Evolutionary conservation across 2,797 vertebrate species (phyloP), one percentile per base, ranked within the genome.

Genomic region (Pagetopsis macropterus): DNA sequence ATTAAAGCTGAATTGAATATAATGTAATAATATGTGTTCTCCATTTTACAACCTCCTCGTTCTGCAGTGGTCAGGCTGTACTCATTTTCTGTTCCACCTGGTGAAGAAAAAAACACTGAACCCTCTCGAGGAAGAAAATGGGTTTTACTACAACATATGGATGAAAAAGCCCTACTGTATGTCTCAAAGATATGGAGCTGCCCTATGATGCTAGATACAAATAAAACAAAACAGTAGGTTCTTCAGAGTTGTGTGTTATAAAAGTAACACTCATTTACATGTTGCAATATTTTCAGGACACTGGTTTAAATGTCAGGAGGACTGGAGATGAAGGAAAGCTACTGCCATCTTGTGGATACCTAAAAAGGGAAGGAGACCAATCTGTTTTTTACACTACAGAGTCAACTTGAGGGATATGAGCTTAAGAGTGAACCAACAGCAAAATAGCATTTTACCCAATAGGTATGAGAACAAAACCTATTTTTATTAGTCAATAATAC

Each of bases 311-410:
- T 60, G 45, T 33, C 14, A 52, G 3, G 2, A 9, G 19, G 40
- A 57, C 8, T 43, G 19, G 31, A 62, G 68, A 81, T 43, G 16
- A 80, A 91, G 79, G 87, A 84, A 85, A 87, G 87, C 62, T 88
- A 91, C 88, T 92, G 89, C 92, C 91, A 88, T 89, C 92, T 90
- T 76, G 87, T 91, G 92, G 86, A 72, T 46, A 51, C 10, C 4
- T 17, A 65, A 16, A 65, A 16, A 13, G 3, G 12, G 13, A 52
- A 75, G 23, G 58, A 46, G 10, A 12, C 7, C 9, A 59, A 19
- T 27, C 46, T 72, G 27, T 17, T 59, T 67, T 55, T 44, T 37
- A 8, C 8, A 37, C 33, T 37, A 37, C 33, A 37, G 8, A 48
- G 13, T 41, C 6, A n/a, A 57, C 67, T 60, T 56, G 27, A 54